Evolutionary conservation across 1,140 invertebrate genomes (phyloP), one percentile per base, ranked within the genome.

Genomic region (Drosophila cardini): DNA sequence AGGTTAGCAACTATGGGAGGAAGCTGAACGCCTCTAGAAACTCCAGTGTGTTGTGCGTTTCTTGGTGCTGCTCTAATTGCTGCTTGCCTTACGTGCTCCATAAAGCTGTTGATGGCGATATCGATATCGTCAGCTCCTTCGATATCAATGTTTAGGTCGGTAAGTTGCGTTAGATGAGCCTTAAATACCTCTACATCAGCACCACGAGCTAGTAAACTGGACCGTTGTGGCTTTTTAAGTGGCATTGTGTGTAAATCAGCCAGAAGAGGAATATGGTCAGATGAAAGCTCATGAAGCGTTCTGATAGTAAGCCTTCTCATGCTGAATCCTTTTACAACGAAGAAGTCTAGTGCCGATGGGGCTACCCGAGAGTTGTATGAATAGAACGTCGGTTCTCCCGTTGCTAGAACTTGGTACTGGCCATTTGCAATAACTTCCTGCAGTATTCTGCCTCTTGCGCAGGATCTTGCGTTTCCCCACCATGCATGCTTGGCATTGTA

Each of bases 371-470:
- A 8, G 9, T 40, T 40, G 6, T 4, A 40, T 15, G 21, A 50
- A 10, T 50, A 50, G 11, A 30, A 58, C 3, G 42, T 61, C 2
- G 13, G 43, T 13, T 61, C 26, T 18, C 30, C 57, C 7, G 32
- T 50, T n/a, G 43, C 16, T 13, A 34, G 5, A 4, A 56, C 30
- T 56, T 48, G 52, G 10, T 46, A 48, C 10, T 15, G 52, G 9
- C 42, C n/a, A 38, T 48, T 45, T 9, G 42, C 52, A 48, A 67
- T 21, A 6, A 10, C 38, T 53, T 53, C 48, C 18, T 53, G 61
- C 11, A 62, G 18, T 13, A 30, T n/a, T 11, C 53, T 63, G n/a
- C 60, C 38, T 40, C 60, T 48, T 13, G 30, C 2, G 11, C 38
- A 52, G 21, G 53, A 32, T 18, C 45, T 11, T 36, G 32, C 7